Evolutionary conservation across 2,797 vertebrate genomes (phyloP), one percentile per base, ranked within the genome.

Genomic region (Sebastes steindachneri): DNA sequence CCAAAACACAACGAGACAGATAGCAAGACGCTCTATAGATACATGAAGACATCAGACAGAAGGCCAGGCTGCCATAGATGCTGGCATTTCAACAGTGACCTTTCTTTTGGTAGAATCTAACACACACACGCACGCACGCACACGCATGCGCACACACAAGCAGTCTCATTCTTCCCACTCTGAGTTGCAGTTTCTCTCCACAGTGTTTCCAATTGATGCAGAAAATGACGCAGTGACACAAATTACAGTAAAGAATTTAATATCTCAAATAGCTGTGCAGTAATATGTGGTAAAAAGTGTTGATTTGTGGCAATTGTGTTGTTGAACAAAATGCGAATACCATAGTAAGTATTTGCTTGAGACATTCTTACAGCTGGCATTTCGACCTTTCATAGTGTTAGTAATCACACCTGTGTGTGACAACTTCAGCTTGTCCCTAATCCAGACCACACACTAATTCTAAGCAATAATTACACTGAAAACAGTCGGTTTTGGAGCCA

Each of bases 1-100:
- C 1, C 29, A 10, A 76, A 75, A 71, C 60, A 58, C 37, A 62
- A 15, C 19, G 15, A 35, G 60, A 68, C 51, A 26, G 70, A 53
- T 53, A 51, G 51, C 8, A 23, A 19, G 51, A 53, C 4, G n/a
- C 77, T 74, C 17, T 7, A 21, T 19, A 15, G 51, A 48, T 0
- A 59, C 31, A 45, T 29, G 4, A n/a, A 78, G 37, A 74, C 64
- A 15, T 63, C 54, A 81, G 63, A 26, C 67, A 66, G 31, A 64
- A 12, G 69, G 28, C 71, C 26, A 35, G 59, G 45, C 29, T 60
- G 62, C 29, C 23, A 7, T 35, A 19, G 57, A 79, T 51, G 65
- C 71, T 86, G 85, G 45, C 75, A 89, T 87, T 87, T 90, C 78
- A 86, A 23, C 76, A 80, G n/a, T 88, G 85, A 89, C 87, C 87